These are phyloP conservation scores for Danaus plexippus DNA, from an alignment of 1,140 invertebrate genomes.

Conservation along the genomic window DNA sequence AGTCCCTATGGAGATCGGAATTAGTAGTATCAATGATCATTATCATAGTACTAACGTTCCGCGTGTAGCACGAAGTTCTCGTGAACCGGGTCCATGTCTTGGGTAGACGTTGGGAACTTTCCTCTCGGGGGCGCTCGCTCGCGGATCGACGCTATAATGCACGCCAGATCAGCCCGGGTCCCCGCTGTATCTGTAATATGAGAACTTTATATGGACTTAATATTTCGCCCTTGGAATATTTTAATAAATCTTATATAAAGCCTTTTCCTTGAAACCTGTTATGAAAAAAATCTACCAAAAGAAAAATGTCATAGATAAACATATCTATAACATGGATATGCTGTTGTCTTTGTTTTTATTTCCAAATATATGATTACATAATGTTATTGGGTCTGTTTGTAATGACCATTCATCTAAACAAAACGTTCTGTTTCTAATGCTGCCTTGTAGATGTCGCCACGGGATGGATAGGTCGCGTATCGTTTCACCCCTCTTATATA, in stretches of 20 bases:
- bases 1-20: no score
- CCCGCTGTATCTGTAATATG: conserved; percentile 41
- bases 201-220: neutral
- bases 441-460: neutral
- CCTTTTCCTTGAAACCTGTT: conserved; percentile 2
- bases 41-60: conserved; percentile 40
- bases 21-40: no score
- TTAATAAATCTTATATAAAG: no score
- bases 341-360: no score
- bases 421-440: neutral
- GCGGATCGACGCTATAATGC: conserved; percentile 44
- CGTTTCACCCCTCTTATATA: no score
- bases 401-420: neutral
- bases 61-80: conserved; percentile 58
- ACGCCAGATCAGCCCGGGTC: conserved; percentile 49
- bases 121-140: conserved; percentile 38
- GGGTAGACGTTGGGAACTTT: conserved; percentile 40
- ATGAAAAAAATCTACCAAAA: conserved; percentile 6
- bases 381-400: no score
- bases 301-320: neutral
- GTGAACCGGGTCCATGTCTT: conserved; percentile 52
- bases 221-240: no score
- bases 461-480: no score
- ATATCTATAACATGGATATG: no score
- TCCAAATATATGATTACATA: no score